phyloP scores from a whole-genome alignment of 2,113 vertebrate species.

The Crypturellus undulatus region DNA sequence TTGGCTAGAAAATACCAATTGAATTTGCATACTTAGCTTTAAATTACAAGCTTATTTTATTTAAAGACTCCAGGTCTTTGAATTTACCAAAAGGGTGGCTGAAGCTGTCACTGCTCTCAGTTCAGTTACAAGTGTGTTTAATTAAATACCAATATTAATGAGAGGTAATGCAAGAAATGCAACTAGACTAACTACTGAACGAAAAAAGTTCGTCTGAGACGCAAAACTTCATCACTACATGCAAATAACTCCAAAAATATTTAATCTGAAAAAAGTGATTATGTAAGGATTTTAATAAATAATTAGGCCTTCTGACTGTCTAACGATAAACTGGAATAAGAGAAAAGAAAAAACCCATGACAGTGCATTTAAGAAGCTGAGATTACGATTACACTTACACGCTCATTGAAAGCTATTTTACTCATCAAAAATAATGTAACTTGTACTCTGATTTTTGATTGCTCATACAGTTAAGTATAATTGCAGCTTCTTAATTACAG shows the following conservation, averaged over 20 bases:
- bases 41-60: neutral
- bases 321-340: neutral
- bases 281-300: neutral
- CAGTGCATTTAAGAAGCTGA: neutral
- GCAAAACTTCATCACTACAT: neutral
- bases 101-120: slow-evolving; percentile 27
- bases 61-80: slow-evolving; percentile 40
- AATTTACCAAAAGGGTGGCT: slow-evolving; percentile 17
- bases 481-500: neutral
- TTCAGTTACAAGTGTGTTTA: neutral
- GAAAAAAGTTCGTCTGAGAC: neutral
- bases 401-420: too few relatives aligned
- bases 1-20: neutral
- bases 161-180: neutral
- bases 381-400: too few relatives aligned
- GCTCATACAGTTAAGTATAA: neutral
- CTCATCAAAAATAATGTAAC: too few relatives aligned
- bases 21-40: neutral
- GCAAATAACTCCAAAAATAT: neutral
- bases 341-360: neutral
- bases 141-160: slow-evolving; percentile 8
- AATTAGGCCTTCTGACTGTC: neutral
- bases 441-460: too few relatives aligned
- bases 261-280: neutral
- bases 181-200: neutral